Evolutionary conservation across 2,888 invertebrate species (phyloP), one percentile per base, ranked within the genome.

Genomic region (Eugnorisma glareosa): DNA sequence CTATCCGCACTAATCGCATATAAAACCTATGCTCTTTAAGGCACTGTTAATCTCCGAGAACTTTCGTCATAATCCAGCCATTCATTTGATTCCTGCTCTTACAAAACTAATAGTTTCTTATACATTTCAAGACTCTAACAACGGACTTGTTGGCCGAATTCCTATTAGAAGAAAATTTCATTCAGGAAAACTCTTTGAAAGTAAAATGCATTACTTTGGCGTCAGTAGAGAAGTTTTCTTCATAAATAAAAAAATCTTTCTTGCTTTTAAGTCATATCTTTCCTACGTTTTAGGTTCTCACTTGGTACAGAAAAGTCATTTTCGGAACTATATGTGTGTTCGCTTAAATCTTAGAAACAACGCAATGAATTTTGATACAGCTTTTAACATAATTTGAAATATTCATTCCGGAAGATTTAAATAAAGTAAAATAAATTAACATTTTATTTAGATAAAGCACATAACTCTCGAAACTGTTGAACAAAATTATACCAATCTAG

Each of bases 11-110:
- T 35, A 79, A 79, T 79, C 67, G 67, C 10, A 67, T 57, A 75
- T 79, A 68, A 57, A 75, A 68, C 80, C 63, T 40, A 21, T 81
- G 75, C 63, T 68, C 63, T 79, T 81, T 81, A 75, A 28, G 21
- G 10, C 21, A 21, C 24, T 11, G 11, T 40, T 40, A 45, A n/a
- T 31, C n/a, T 35, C 51, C 1, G 6, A 10, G 18, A 35, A 59
- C 45, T 75, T 75, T 79, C 75, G 3, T 57, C 43, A 81, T n/a
- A 64, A 51, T 35, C 10, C 15, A 28, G 48, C 18, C 40, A 59
- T 81, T 57, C 28, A 48, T 63, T 74, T 54, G 13, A 63, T 81
- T 48, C 54, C 37, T 35, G 37, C 18, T 57, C 8, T 67, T 48
- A 57, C 45, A n/a, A 68, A 79, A 63, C 5, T 1, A 48, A 21